A percentile compares a stretch with the other conserved stretches of the same genome.
Evolutionary conservation across 2,113 vertebrate genomes (phyloP).

Genomic region (Callipepla squamata): DNA sequence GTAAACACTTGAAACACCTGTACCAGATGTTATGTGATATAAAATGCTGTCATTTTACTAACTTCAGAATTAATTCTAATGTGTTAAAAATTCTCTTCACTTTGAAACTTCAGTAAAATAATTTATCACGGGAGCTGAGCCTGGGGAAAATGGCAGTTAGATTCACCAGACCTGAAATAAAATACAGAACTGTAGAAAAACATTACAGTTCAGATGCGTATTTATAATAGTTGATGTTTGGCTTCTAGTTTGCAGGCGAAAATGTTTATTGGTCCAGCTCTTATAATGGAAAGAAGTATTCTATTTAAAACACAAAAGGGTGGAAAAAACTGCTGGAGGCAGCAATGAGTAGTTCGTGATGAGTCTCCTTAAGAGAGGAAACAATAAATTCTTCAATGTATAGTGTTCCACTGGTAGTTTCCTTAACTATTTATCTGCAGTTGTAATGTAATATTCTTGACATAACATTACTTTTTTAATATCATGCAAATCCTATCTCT

Average conservation of each 20-base stretch:
- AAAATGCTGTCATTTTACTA: conserved; percentile 1
- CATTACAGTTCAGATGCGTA: neutral
- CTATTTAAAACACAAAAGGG: neutral
- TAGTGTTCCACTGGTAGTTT: neutral
- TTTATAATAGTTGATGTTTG: neutral
- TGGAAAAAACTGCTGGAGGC: neutral
- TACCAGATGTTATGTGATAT: neutral
- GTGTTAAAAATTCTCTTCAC: neutral
- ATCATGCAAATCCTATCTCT: neutral
- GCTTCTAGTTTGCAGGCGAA: neutral
- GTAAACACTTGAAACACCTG: neutral
- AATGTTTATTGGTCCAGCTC: neutral
- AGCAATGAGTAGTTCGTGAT: neutral
- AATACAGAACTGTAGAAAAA: neutral
- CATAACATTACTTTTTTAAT: neutral
- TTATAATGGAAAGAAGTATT: neutral
- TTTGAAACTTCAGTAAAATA: neutral
- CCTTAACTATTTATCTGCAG: neutral
- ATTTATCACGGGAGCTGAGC: neutral
- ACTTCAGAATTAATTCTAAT: neutral
- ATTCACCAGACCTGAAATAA: neutral
- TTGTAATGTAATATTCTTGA: neutral
- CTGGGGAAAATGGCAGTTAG: neutral
- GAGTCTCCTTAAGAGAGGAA: neutral
- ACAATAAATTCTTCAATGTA: neutral